Evolutionary conservation across 2,797 vertebrate species (phyloP).

Genomic region (Rhabdophis nuchalis): DNA sequence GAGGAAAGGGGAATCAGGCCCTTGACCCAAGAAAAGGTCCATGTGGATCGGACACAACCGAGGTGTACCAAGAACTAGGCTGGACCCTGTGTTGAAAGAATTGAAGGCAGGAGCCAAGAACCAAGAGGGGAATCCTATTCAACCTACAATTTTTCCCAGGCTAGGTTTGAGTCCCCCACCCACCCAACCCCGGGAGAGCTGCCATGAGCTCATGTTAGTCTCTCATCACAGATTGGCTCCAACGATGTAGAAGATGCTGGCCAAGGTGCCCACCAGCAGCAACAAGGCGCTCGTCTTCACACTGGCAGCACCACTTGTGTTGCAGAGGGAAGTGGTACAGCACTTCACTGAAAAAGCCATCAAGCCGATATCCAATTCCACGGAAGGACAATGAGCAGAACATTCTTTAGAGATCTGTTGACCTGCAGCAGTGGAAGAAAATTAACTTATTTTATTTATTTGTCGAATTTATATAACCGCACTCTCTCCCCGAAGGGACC

Average conservation of each 20-base stretch:
- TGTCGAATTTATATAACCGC: too few relatives aligned
- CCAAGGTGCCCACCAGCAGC: constrained; percentile 43
- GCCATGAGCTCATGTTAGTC: not conserved
- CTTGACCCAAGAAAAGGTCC: not conserved
- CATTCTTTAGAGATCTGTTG: constrained; percentile 56
- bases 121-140: not conserved
- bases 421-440: not conserved
- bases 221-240: constrained; percentile 25
- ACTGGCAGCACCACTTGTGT: constrained; percentile 41
- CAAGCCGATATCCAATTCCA: not conserved
- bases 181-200: not conserved
- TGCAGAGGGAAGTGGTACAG: constrained; percentile 55
- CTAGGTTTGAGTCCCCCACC: not conserved
- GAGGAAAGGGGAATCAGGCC: not conserved
- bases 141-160: not conserved
- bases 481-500: not conserved
- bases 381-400: constrained; percentile 14
- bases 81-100: not conserved
- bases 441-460: not conserved
- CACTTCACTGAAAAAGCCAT: constrained; percentile 32
- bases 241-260: constrained; percentile 25
- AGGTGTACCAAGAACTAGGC: not conserved
- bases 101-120: not conserved
- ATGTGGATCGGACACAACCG: not conserved
- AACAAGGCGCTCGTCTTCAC: constrained; percentile 26